A percentile compares a stretch with the other conserved stretches of the same genome.
These are phyloP conservation scores for Neotoma lepida DNA, from an alignment of 2,113 vertebrate species.

Conservation along the genomic window DNA sequence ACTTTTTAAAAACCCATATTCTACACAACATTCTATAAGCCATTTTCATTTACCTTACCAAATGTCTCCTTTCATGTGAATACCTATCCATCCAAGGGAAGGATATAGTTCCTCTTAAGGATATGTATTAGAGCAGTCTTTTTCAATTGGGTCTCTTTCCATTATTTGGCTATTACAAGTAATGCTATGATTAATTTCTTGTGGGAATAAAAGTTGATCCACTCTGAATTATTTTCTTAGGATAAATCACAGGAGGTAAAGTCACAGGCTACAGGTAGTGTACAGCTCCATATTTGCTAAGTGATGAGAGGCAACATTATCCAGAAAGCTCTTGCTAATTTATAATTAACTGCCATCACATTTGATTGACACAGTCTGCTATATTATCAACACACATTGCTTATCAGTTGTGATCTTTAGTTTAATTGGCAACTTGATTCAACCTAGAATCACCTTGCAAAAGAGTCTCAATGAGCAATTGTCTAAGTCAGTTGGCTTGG, in stretches of 20 bases:
- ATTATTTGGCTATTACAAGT: background rate
- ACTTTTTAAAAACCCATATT: background rate
- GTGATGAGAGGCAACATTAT: background rate
- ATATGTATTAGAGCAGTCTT: background rate
- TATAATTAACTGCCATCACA: background rate
- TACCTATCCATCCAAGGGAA: background rate
- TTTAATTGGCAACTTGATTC: background rate
- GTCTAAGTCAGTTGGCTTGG: background rate
- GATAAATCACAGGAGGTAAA: background rate
- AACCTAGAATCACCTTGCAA: background rate
- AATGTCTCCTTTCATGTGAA: background rate
- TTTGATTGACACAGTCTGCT: background rate
- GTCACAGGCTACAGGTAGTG: background rate
- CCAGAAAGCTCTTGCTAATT: background rate
- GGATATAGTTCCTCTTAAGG: background rate
- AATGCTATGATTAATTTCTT: background rate
- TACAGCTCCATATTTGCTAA: background rate
- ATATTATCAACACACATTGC: background rate
- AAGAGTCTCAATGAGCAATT: background rate
- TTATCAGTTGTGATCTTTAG: background rate
- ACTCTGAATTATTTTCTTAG: background rate
- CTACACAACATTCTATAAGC: background rate
- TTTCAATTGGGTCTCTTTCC: background rate
- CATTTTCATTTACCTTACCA: conserved; percentile 1
- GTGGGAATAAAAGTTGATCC: background rate